Conservation (phyloP, 2,888 invertebrate genomes). For the Oscheius sp. region DNA sequence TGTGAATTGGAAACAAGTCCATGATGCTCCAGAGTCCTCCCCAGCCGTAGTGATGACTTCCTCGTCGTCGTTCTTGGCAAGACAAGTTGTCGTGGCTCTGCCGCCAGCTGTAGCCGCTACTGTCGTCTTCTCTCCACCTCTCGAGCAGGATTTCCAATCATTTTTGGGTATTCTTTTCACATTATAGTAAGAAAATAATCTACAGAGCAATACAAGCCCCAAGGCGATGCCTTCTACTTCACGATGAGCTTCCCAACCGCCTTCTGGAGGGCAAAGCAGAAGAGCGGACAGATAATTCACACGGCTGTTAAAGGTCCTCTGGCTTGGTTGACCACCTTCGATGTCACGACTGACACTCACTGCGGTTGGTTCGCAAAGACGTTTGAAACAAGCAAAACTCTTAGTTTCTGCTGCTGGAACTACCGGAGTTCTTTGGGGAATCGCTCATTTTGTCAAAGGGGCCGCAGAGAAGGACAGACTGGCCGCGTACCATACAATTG, state of each 20-base stretch:
- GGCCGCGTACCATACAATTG: constrained; percentile 40
- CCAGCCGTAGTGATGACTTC: constrained; percentile 47
- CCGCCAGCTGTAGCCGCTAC: constrained; percentile 51
- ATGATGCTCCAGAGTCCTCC: constrained; percentile 37
- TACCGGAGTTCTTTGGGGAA: constrained; percentile 59
- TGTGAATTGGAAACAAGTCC: background rate
- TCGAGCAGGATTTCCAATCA: constrained; percentile 44
- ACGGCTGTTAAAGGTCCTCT: constrained; percentile 49
- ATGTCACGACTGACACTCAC: constrained; percentile 46
- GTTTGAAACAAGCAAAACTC: background rate
- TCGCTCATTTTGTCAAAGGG: constrained; percentile 58
- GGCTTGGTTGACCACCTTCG: constrained; percentile 64
- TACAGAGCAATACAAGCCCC: constrained; percentile 56
- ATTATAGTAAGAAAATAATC: background rate
- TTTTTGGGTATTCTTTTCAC: constrained; percentile 41
- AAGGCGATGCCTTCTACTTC: constrained; percentile 63
- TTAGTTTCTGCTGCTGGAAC: constrained; percentile 43
- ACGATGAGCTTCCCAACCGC: constrained; percentile 59
- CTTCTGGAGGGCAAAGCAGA: constrained; percentile 57
- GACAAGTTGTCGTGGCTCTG: constrained; percentile 58
- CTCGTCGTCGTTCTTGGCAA: constrained; percentile 36
- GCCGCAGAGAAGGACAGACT: constrained; percentile 44
- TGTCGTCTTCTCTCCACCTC: constrained; percentile 51
- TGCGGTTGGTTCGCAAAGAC: constrained; percentile 43
- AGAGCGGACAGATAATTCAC: constrained; percentile 55